Evolutionary conservation across 2,113 vertebrate species (phyloP), one percentile per base, ranked within the genome.

Genomic region (Dasyprocta punctata): DNA sequence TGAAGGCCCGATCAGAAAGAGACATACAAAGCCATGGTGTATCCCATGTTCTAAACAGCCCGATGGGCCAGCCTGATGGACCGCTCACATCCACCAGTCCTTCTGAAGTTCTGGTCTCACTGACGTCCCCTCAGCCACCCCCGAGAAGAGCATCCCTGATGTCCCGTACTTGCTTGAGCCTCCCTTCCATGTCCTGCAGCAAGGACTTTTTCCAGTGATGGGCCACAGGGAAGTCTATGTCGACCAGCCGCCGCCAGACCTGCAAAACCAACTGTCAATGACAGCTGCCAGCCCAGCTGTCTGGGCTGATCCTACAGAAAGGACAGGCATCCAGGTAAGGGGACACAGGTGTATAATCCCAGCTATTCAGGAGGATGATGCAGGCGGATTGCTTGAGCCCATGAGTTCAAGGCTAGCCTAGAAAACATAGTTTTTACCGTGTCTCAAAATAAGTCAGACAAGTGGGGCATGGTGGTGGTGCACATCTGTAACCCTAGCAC

Each of bases 181-280:
- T 99, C 6, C 97, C 98, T 97, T 99, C 97, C 98, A 99, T 97
- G 95, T 99, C 99, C 41, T 0, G 58, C 22, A 98, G 98, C 56
- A 99, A 97, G 0, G 78, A 98, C 4, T 41, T 71, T 95, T 88
- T 99, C 99, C 99, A 99, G 3, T 14, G 73, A 0, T 97, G 60
- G 6, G 98, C 93, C 56, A 86, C 97, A 38, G 98, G 98, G 96
- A 99, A 99, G 26, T 63, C n/a, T 49, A 99, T 97, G 3, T 86
- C 98, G 33, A 99, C 96, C 60, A 99, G 98, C 22, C 92, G 98
- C 93, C 98, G 96, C 99, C 99, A 99, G 3, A 98, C 98, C 99
- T 99, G 95, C 20, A 81, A 97, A 88, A 89, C 0, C 84, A 85
- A 77, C 4, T 0, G 4, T 20, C 30, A 24, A n/a, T 7, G 69